phyloP scores from a whole-genome alignment of 2,113 vertebrate genomes.

The Odontophorus gujanensis region DNA sequence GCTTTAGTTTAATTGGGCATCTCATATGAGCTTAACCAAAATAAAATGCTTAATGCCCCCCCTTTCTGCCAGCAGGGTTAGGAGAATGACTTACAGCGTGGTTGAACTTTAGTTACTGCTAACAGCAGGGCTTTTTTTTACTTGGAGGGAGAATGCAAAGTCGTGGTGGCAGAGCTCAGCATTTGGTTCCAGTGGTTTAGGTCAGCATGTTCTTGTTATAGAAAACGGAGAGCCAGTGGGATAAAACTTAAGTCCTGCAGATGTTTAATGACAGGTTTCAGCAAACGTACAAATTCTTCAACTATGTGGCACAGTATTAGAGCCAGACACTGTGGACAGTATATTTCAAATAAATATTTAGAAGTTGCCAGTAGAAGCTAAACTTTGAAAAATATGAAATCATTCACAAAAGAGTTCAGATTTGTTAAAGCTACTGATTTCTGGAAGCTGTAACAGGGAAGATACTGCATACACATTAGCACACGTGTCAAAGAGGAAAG shows the following conservation, averaged over 20 bases:
- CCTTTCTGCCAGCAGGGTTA: neutral
- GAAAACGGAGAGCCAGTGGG: constrained; percentile 37
- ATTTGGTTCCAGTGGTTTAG: constrained; percentile 56
- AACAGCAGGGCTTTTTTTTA: neutral
- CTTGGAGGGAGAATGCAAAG: neutral
- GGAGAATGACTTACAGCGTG: neutral
- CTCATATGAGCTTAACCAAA: neutral
- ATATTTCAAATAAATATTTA: neutral
- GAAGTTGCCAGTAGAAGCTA: constrained; percentile 11
- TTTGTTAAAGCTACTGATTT: neutral
- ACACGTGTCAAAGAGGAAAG: neutral
- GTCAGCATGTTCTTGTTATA: constrained; percentile 61
- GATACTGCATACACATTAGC: neutral
- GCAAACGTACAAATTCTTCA: constrained; percentile 16
- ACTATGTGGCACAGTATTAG: neutral
- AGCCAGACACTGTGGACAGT: constrained; percentile 7
- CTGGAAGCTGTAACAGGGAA: neutral
- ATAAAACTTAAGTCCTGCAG: constrained; percentile 48
- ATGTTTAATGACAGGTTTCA: constrained; percentile 70
- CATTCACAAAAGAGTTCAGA: neutral
- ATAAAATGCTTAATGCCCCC: neutral
- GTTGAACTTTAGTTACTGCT: neutral
- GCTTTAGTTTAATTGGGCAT: neutral
- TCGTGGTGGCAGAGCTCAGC: neutral
- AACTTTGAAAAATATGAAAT: constrained; percentile 23